Base-by-base conservation (phyloP, 2,888 invertebrate genomes). In the Lacanobia oleracea region DNA sequence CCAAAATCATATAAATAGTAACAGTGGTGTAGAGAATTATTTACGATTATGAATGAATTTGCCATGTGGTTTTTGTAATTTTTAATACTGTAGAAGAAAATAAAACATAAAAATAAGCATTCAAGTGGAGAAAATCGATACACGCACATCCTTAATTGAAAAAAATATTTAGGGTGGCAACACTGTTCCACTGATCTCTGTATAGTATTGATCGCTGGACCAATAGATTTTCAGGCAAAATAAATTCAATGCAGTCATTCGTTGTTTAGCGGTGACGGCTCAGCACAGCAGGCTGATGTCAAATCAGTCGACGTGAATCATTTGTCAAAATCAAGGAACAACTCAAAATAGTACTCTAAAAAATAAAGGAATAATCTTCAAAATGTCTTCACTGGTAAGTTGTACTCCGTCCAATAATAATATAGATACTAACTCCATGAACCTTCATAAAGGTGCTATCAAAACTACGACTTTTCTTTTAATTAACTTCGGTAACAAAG, bases 361-460 rank as follows among this genome's bases (percentile, higher is more conserved):
- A 80, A 82, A 79, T 79, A 87, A 75, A 86, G 83, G 80, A 86
- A 85, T 86, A 82, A 75, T 82, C 79, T 79, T 76, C 82, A 92
- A 88, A 89, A 95, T 95, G 95, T 92, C 94, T 91, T 88, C 94
- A 88, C 88, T 94, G 92, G 95, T 95, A 91, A 91, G 94, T 92
- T 67, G 0, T 2, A 45, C 61, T 67, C 7, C 10, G 3, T 54
- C 0, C 8, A 53, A 9, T 57, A 77, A 33, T 77, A 63, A 2
- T 64, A 10, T 0, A 64, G 43, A 65, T 10, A 45, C n/a, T 61
- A 18, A 27, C 21, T 10, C 23, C 5, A 23, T 45, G 23, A 54
- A 12, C 56, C 37, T 54, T 21, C 14, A 51, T 37, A 14, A 45
- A 60, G 27, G 37, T 57, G 16, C 60, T 66, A 54, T 33, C 23